These are phyloP conservation scores for Psilopsiagon aymara DNA, from an alignment of 2,113 vertebrate genomes.

Conservation along the genomic window DNA sequence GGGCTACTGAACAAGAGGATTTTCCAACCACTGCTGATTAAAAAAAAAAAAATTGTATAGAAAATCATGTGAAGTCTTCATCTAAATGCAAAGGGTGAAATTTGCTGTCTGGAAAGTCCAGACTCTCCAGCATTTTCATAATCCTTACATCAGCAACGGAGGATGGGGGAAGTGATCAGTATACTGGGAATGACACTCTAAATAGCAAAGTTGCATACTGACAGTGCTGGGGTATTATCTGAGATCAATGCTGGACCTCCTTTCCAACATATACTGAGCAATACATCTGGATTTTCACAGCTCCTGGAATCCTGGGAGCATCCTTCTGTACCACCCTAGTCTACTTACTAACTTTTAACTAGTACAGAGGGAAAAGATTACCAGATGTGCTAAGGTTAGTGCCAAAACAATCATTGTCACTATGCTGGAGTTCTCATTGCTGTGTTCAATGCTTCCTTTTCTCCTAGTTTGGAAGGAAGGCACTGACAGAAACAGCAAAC, in stretches of 20 bases:
- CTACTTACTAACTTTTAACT: not conserved
- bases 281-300: not conserved
- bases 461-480: not conserved
- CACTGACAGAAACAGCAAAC: not conserved
- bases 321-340: not conserved
- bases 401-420: not conserved
- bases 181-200: not conserved
- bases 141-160: not conserved
- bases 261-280: not conserved
- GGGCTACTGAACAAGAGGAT: not conserved
- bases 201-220: not conserved
- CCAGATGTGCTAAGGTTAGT: not conserved
- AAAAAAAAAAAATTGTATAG: not conserved
- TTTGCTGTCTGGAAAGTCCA: not conserved
- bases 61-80: not conserved
- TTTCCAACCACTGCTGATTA: not conserved
- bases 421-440: not conserved
- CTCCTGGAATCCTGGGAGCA: not conserved
- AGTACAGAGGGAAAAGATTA: not conserved
- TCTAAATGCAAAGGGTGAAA: conserved; percentile 7
- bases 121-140: not conserved
- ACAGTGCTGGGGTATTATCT: not conserved
- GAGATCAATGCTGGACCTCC: not conserved
- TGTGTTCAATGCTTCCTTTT: not conserved
- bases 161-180: not conserved